phyloP scores from a whole-genome alignment of 2,797 vertebrate species.

The Loriculus beryllinus region DNA sequence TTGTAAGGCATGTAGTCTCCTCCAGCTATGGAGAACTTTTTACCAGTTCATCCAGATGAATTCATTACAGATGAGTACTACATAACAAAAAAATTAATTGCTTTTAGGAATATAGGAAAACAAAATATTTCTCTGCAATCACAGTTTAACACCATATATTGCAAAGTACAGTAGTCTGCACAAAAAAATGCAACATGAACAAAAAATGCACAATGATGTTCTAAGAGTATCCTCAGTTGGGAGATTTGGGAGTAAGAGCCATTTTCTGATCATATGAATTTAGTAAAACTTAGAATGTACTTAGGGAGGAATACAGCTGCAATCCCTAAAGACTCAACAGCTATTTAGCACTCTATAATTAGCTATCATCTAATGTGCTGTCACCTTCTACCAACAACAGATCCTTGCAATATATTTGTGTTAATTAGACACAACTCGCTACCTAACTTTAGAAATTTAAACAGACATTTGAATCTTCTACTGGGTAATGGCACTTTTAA shows the following conservation, averaged over 20 bases:
- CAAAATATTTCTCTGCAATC: neutral
- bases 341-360: neutral
- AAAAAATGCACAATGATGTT: neutral
- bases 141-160: accelerated
- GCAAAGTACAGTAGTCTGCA: neutral
- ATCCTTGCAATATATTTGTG: neutral
- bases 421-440: neutral
- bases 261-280: neutral
- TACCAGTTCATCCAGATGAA: neutral
- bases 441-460: neutral
- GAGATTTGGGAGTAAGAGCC: neutral
- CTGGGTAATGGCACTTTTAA: neutral
- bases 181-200: neutral
- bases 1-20: neutral
- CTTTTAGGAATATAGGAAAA: neutral
- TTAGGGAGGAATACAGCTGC: neutral
- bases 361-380: neutral
- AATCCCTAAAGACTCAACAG: neutral
- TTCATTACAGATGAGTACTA: neutral
- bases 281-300: neutral
- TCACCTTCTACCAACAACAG: neutral
- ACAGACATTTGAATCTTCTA: neutral
- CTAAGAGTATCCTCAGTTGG: neutral
- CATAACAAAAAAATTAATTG: neutral
- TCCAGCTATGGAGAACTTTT: neutral